phyloP scores from a whole-genome alignment of 2,888 invertebrate species.

The Fragum sueziense region DNA sequence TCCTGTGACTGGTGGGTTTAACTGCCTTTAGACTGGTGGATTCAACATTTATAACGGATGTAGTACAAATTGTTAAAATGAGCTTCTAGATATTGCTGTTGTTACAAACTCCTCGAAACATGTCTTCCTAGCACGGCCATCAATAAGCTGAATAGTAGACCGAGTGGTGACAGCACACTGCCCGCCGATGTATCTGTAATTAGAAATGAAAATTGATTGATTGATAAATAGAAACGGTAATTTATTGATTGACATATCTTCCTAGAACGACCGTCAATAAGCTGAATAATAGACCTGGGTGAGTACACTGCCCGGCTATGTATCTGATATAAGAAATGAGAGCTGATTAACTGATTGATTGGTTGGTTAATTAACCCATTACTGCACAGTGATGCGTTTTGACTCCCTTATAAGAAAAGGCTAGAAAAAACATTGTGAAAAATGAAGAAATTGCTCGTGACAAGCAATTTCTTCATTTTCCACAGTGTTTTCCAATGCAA shows the following conservation, averaged over 20 bases:
- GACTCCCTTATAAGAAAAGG: too few species aligned
- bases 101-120: conserved; percentile 40
- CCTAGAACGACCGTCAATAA: conserved; percentile 35
- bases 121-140: conserved; percentile 38
- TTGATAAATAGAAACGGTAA: too few species aligned
- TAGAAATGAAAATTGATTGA: not conserved
- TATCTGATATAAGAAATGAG: conserved; percentile 30
- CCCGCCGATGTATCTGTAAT: conserved; percentile 41
- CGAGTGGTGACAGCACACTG: conserved; percentile 25
- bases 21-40: too few species aligned
- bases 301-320: conserved; percentile 23
- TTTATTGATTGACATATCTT: too few species aligned
- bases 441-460: too few species aligned
- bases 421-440: too few species aligned
- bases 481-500: too few species aligned
- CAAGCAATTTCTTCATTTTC: too few species aligned
- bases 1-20: not conserved
- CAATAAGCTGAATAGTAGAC: conserved; percentile 24
- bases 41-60: too few species aligned
- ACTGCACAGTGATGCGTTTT: too few species aligned
- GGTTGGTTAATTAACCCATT: too few species aligned
- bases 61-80: not conserved
- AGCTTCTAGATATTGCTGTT: conserved; percentile 26
- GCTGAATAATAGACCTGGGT: conserved; percentile 21
- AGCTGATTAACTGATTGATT: too few species aligned